These are phyloP conservation scores for Zelostemma sp. DNA, from an alignment of 1,140 invertebrate genomes.

Conservation along the genomic window DNA sequence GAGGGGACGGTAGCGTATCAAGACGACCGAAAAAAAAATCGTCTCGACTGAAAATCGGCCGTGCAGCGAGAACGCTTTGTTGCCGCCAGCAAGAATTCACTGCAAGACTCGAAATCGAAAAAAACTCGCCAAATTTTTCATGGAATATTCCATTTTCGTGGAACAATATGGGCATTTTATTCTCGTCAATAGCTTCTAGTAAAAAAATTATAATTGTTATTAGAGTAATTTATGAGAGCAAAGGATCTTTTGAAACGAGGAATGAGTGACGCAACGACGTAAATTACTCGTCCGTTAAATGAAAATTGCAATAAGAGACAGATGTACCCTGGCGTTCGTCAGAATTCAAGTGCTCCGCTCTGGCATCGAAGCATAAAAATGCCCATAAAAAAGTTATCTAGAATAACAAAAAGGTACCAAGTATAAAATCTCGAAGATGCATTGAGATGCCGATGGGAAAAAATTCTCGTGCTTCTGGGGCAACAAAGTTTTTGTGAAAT, in stretches of 20 bases:
- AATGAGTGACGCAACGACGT: constrained; percentile 17
- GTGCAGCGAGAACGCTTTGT: neutral
- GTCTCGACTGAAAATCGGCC: neutral
- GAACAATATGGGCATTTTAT: no score
- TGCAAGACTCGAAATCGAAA: neutral
- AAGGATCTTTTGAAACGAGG: neutral
- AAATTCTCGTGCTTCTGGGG: no score
- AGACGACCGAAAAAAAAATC: constrained; percentile 18
- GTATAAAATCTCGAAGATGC: no score
- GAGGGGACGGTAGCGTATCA: constrained; percentile 39
- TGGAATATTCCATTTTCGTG: no score
- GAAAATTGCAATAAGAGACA: constrained; percentile 9
- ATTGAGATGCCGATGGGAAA: no score
- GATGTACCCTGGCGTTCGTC: constrained; percentile 11
- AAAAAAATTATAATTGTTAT: no score
- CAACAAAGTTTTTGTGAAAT: neutral
- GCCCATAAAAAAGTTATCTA: neutral
- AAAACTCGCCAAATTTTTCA: no score
- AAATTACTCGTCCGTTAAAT: constrained; percentile 36
- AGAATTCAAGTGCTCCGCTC: neutral
- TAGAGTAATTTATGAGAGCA: neutral
- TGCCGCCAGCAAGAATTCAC: neutral
- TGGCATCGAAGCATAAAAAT: neutral
- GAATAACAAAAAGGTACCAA: no score
- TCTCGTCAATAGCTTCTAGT: no score